Conservation (phyloP, 2,797 vertebrate species). For the Falco novaeseelandiae region DNA sequence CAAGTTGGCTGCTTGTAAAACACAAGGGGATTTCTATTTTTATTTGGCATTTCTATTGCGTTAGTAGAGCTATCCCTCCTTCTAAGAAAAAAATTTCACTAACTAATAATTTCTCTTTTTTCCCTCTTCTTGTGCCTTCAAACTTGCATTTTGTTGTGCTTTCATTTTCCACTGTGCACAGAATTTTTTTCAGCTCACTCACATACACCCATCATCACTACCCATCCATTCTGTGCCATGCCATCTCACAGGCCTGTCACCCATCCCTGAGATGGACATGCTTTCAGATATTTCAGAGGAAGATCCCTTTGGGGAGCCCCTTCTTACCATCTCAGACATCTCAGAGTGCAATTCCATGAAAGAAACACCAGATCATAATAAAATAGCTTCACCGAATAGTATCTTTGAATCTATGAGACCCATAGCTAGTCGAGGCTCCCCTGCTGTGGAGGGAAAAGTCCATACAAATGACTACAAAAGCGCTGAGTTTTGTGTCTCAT, state of each 20-base stretch:
- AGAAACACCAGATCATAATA: conserved; percentile 30
- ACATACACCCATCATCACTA: conserved; percentile 82
- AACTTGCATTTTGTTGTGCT: conserved; percentile 41
- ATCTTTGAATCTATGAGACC: not conserved
- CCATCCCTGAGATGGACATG: conserved; percentile 87
- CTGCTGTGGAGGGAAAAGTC: conserved; percentile 10
- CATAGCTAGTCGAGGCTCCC: conserved; percentile 22
- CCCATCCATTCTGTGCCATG: conserved; percentile 79
- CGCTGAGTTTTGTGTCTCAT: conserved; percentile 62
- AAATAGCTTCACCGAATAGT: not conserved
- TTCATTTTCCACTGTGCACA: conserved; percentile 58
- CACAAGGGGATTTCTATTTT: conserved; percentile 15
- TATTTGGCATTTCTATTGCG: not conserved
- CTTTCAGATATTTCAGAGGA: conserved; percentile 93
- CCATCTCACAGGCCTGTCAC: conserved; percentile 79
- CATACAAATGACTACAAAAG: conserved; percentile 27
- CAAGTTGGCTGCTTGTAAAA: conserved; percentile 34
- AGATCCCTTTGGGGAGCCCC: conserved; percentile 76
- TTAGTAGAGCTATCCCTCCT: conserved; percentile 37
- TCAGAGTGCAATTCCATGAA: conserved; percentile 42
- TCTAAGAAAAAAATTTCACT: conserved; percentile 70
- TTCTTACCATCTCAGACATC: conserved; percentile 56
- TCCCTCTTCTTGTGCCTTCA: conserved; percentile 56
- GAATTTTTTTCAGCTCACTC: conserved; percentile 76
- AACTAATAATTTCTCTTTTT: conserved; percentile 75